Base-by-base conservation (phyloP, 2,888 invertebrate species). In the Cremastobaeus sp. region DNA sequence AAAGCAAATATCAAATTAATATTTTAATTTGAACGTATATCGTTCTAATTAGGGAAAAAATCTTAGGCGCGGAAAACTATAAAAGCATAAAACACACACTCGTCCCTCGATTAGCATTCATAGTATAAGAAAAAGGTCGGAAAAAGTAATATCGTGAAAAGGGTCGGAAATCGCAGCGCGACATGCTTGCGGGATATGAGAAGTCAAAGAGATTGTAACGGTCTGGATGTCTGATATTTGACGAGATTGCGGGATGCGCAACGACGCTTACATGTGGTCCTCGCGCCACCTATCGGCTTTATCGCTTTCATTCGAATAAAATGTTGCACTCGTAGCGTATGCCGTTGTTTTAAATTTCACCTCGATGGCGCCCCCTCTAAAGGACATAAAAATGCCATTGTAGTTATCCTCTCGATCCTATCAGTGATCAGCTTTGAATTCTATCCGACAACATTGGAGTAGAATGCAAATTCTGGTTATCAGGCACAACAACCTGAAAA, bases 221-320 rank as follows among this genome's bases (percentile, higher is more conserved):
- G 28, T 28, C 41, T 45, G 55, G 65, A 35, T 54, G 72, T 72
- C 59, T 75, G 68, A 68, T 73, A 70, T 73, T 69, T 70, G 69
- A 66, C 69, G 69, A 70, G 69, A 73, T 72, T 73, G 65, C 66
- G 66, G 50, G 30, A 30, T 17, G 47, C 52, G 50, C 54, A 57
- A 72, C 72, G 68, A 74, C 73, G 73, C 62, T 57, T 70, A 66
- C 70, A 55, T 69, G 70, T 47, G 50, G 48, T 64, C 47, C 76
- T 75, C 69, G 60, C 72, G 68, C 73, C 78, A 77, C 78, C 76
- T 73, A 77, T 79, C 71, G 74, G 74, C 76, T 81, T 80, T 81
- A 82, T 81, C 77, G 78, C 78, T 79, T 81, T 80, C 78, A 78
- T 77, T 48, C 55, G 41, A 78, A 81, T 82, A 80, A 80, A 80